phyloP scores from a whole-genome alignment of 2,888 invertebrate species.

The Spodoptera picta region DNA sequence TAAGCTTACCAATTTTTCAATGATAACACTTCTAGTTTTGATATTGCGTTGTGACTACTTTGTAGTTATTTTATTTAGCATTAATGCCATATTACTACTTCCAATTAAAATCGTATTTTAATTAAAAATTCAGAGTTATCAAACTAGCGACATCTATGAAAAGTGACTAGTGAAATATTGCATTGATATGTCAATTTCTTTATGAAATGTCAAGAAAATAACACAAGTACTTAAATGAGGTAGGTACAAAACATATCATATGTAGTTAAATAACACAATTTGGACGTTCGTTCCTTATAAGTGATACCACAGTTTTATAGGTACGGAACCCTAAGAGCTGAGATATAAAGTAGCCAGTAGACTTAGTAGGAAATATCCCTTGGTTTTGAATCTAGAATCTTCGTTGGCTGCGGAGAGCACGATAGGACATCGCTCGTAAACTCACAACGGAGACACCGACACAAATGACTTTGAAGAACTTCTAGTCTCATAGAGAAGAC shows the following conservation, averaged over 20 bases:
- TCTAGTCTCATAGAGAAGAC: constrained; percentile 61
- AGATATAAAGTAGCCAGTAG: constrained; percentile 70
- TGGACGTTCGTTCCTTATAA: constrained; percentile 48
- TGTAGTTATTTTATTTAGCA: too few relatives aligned
- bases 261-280: constrained; percentile 48
- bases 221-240: constrained; percentile 14
- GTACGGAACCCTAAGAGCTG: constrained; percentile 69
- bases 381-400: constrained; percentile 83
- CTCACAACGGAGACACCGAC: constrained; percentile 77
- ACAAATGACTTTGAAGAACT: constrained; percentile 73
- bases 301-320: constrained; percentile 70
- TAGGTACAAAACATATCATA: constrained; percentile 49
- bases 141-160: constrained; percentile 1
- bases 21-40: too few relatives aligned
- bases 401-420: constrained; percentile 76
- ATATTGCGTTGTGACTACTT: too few relatives aligned
- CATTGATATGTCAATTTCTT: too few relatives aligned
- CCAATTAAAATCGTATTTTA: too few relatives aligned
- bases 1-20: not conserved
- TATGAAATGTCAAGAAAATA: constrained; percentile 1
- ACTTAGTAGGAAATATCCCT: constrained; percentile 72
- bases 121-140: not conserved
- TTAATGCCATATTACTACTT: too few relatives aligned
- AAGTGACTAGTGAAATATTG: too few relatives aligned
- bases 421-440: constrained; percentile 86